A percentile compares a stretch with the other conserved stretches of the same genome.
Conservation (phyloP, 2,113 vertebrate species). For the Epinephelus moara region DNA sequence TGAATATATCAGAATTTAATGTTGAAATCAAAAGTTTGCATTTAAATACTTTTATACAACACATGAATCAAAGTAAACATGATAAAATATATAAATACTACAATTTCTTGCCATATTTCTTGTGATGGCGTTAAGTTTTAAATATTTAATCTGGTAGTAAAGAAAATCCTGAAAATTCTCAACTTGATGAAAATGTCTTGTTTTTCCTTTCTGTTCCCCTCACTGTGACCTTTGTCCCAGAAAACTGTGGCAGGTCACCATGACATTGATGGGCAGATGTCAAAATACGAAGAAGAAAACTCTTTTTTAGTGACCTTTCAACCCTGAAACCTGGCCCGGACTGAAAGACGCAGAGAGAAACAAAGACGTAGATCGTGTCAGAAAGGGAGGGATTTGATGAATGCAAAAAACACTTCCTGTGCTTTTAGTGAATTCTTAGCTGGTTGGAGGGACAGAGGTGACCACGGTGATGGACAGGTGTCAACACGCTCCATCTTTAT, state of each 20-base stretch:
- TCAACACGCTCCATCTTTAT: constrained; percentile 6
- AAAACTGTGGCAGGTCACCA: no score
- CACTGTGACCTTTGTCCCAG: constrained; percentile 18
- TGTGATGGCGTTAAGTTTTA: no score
- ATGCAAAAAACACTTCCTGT: constrained; percentile 8
- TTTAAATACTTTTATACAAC: no score
- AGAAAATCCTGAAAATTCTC: background rate
- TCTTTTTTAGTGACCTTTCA: constrained; percentile 16
- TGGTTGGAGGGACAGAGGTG: no score
- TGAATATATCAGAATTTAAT: no score
- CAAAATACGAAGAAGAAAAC: background rate
- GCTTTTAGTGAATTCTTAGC: constrained; percentile 5
- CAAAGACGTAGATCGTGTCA: background rate
- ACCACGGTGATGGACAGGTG: constrained; percentile 21
- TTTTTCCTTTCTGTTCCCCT: background rate
- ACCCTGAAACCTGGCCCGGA: background rate
- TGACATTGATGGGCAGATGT: background rate
- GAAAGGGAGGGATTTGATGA: background rate
- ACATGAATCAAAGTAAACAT: no score
- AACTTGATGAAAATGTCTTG: background rate
- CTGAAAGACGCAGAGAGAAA: background rate
- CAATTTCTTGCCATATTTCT: no score
- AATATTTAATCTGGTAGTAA: no score
- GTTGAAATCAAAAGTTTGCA: no score
- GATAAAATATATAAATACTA: no score